Base-by-base conservation (phyloP, 2,797 vertebrate genomes). In the Tamandua tetradactyla region DNA sequence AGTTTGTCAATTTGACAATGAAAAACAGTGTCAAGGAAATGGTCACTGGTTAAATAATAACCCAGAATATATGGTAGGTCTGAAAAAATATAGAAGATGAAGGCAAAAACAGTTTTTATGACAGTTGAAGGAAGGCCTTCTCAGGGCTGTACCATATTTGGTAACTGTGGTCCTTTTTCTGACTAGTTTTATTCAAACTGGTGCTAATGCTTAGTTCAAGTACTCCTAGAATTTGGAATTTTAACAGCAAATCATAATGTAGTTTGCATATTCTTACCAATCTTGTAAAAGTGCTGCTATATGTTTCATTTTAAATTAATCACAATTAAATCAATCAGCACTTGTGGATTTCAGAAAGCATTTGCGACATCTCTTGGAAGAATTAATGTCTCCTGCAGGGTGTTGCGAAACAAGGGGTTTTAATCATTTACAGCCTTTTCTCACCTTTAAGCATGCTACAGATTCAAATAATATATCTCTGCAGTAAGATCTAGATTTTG, bases 401-500 rank as follows among this genome's bases (percentile, higher is more conserved):
- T 95, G 75, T 87, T 86, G 74, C 11, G 52, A 96, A 97, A 95
- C 83, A 95, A 84, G 79, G 40, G 86, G 12, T 94, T 96, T 92
- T 96, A 96, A 96, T 95, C 85, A 83, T 68, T 96, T 86, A 47
- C 75, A 91, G 85, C 85, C 93, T 97, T 92, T 96, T 93, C 91
- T 96, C 93, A 96, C 95, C 96, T 97, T 96, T 92, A 92, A 95
- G 89, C 17, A 15, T 71, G 90, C 72, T 91, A 72, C 72, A 78
- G 75, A 95, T 91, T 95, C 90, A 85, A 96, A 97, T 91, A 91
- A 95, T 59, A 71, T 89, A 92, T 95, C 90, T 97, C 57, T 2
- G 86, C 92, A 96, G 82, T 92, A 97, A 94, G 96, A 92, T 95
- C 95, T 97, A 96, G 95, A 95, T 96, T 95, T 95, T 96, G 97